These are phyloP conservation scores for Sparus aurata DNA, from an alignment of 2,797 vertebrate species.

Conservation along the genomic window DNA sequence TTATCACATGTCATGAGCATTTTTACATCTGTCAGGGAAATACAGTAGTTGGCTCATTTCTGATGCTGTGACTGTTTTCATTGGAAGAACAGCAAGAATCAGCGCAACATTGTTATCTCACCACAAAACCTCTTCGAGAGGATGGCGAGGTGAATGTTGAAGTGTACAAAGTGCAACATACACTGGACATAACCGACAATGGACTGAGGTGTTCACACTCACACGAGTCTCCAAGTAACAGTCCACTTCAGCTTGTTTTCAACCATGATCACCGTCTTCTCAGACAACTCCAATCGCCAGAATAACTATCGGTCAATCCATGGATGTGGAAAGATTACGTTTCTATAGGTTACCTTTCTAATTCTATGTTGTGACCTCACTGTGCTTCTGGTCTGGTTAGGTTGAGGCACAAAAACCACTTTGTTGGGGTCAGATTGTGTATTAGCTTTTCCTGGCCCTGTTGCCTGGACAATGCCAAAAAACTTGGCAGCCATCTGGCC, in stretches of 20 bases:
- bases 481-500: too few species aligned
- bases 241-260: background rate
- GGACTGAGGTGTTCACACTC: background rate
- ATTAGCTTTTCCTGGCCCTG: too few species aligned
- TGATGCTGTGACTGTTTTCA: background rate
- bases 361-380: too few species aligned
- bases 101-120: background rate
- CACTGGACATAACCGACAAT: background rate
- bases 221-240: background rate
- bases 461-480: too few species aligned
- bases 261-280: background rate
- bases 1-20: conserved; percentile 42
- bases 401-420: too few species aligned
- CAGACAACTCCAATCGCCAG: too few species aligned
- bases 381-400: too few species aligned
- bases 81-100: background rate
- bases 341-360: too few species aligned
- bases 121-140: background rate
- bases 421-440: too few species aligned
- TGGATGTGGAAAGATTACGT: too few species aligned
- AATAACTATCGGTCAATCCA: too few species aligned
- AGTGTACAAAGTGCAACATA: too few species aligned
- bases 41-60: background rate
- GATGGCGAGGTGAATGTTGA: background rate
- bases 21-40: conserved; percentile 50